A percentile compares a stretch with the other conserved stretches of the same genome.
These are phyloP conservation scores for Pipistrellus pipistrellus DNA, from an alignment of 2,797 vertebrate genomes.

Conservation along the genomic window DNA sequence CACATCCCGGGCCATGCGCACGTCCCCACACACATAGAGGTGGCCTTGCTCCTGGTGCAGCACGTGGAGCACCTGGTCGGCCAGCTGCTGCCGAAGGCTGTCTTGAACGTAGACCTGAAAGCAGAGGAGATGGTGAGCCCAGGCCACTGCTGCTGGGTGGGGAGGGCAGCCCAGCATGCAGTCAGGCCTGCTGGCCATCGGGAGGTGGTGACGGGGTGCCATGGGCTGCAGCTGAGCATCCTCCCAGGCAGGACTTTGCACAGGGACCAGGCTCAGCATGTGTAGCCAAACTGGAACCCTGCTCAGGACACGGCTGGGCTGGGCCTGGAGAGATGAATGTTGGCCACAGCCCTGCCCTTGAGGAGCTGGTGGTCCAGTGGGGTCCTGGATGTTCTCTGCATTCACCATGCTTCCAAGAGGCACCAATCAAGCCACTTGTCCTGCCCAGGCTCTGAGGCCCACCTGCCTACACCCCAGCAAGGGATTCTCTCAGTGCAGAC, in stretches of 20 bases:
- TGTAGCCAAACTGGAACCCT: not conserved
- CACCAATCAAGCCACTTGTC: too few species aligned
- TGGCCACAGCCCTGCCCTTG: not conserved
- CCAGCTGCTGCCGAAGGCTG: constrained; percentile 86
- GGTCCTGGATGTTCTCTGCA: not conserved
- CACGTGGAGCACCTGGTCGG: constrained; percentile 80
- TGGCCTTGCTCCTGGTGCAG: constrained; percentile 88
- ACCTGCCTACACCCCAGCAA: not conserved
- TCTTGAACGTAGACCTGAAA: constrained; percentile 92
- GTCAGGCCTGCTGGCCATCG: not conserved
- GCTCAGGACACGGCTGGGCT: not conserved
- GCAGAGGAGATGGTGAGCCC: not conserved
- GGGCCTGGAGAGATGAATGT: not conserved
- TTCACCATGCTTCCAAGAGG: not conserved
- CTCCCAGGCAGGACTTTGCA: too few species aligned
- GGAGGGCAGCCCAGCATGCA: not conserved
- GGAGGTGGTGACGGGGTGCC: accelerated
- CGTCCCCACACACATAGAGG: constrained; percentile 91
- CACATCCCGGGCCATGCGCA: constrained; percentile 91
- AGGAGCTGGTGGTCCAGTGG: accelerated
- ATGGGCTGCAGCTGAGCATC: accelerated
- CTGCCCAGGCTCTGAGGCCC: not conserved
- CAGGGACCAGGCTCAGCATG: too few species aligned
- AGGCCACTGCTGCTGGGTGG: not conserved
- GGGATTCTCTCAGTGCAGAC: not conserved